Evolutionary conservation across 2,888 invertebrate species (phyloP), one percentile per base, ranked within the genome.

Genomic region (Ennomos fuscantarius): DNA sequence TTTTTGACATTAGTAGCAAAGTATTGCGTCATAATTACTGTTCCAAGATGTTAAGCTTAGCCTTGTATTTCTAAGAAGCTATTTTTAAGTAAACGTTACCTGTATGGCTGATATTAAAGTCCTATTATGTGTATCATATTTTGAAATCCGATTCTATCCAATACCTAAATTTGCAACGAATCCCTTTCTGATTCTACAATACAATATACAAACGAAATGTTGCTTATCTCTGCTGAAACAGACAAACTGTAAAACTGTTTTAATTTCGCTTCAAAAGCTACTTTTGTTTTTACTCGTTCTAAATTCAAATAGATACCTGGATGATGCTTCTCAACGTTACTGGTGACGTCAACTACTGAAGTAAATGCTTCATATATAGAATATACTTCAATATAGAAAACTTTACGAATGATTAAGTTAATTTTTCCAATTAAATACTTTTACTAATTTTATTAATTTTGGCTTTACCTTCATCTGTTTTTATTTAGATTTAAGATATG

Each of bases 201-300:
- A 53, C 64, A 24, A 66, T 54, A 59, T 56, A 56, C 65, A 68
- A 72, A 73, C 67, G 62, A 72, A 74, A 75, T 65, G 68, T 65
- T 69, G 68, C 70, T 76, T 75, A 70, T 73, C 70, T 68, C 64
- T 37, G 56, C 63, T 55, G 63, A 64, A 74, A 73, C 73, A 74
- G 72, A 68, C 65, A 61, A 72, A 71, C 69, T 68, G 62, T 59
- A 60, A 56, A 61, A 72, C 71, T 65, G 64, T 76, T 77, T 74
- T 76, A 75, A 78, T 78, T 74, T 74, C 62, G 69, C 70, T 69
- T 66, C 53, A 69, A 71, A 71, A 63, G 37, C 47, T 68, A 68
- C 65, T 72, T 71, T 72, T 63, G 66, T 53, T 46, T 24, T 41
- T 36, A 50, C 54, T 45, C 55, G 45, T 41, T 51, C 36, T 33